Percentiles rank a stretch among this genome's conserved stretches.
phyloP scores from a whole-genome alignment of 2,113 vertebrate species.

The Poeciliopsis prolifica region DNA sequence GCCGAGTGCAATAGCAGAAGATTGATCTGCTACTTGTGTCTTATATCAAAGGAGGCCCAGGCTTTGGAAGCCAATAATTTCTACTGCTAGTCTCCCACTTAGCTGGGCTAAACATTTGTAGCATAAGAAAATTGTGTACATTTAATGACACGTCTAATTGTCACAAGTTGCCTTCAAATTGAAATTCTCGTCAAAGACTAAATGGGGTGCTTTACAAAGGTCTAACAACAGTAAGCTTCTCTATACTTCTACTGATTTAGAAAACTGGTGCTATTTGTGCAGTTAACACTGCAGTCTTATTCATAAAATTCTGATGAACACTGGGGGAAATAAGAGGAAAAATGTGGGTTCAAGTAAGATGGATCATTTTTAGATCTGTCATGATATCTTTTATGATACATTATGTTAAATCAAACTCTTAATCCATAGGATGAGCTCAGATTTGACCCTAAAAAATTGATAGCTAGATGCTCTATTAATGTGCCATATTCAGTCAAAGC shows the following conservation, averaged over 20 bases:
- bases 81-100: conserved; percentile 80
- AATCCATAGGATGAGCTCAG: background rate
- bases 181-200: conserved; percentile 63
- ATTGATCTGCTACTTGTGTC: conserved; percentile 86
- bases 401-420: background rate
- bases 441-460: background rate
- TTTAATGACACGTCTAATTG: conserved; percentile 84
- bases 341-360: too few species aligned
- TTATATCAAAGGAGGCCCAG: conserved; percentile 87
- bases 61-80: conserved; percentile 82
- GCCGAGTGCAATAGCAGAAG: conserved; percentile 92
- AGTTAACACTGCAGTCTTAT: conserved; percentile 27
- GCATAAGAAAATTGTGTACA: conserved; percentile 82
- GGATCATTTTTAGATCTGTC: too few species aligned
- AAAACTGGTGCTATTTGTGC: conserved; percentile 62
- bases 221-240: conserved; percentile 41
- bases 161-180: conserved; percentile 63
- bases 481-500: too few species aligned
- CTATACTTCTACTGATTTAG: conserved; percentile 47
- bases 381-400: too few species aligned
- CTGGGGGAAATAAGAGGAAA: background rate
- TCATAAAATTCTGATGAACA: conserved; percentile 22
- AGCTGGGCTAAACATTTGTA: conserved; percentile 79
- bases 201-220: conserved; percentile 66
- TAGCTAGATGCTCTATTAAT: too few species aligned